Evolutionary conservation across 2,797 vertebrate species (phyloP).

Genomic region (Aeoliscus strigatus): DNA sequence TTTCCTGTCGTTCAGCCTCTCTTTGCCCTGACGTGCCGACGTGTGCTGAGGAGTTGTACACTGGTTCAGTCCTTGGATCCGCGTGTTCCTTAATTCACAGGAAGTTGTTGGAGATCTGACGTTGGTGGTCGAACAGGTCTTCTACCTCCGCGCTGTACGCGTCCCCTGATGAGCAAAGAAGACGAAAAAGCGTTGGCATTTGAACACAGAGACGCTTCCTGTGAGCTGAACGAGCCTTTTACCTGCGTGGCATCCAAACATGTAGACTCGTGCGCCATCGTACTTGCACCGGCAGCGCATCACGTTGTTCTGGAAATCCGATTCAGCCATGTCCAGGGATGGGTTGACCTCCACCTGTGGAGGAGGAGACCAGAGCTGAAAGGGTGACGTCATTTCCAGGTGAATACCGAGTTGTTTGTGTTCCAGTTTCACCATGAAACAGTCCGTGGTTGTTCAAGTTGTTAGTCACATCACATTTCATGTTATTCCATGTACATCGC

Average conservation of each 20-base stretch:
- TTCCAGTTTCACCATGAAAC: too few relatives aligned
- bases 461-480: too few relatives aligned
- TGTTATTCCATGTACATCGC: too few relatives aligned
- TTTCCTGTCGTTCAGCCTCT: constrained; percentile 43
- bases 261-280: constrained; percentile 85
- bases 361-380: constrained; percentile 1
- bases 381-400: too few relatives aligned
- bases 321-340: constrained; percentile 90
- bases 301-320: constrained; percentile 93
- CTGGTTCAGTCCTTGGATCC: constrained; percentile 44
- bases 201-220: too few relatives aligned
- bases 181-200: background rate
- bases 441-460: too few relatives aligned
- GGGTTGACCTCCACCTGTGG: constrained; percentile 91
- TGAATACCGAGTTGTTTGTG: too few relatives aligned
- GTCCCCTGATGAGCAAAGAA: constrained; percentile 73
- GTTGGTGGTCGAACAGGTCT: constrained; percentile 84
- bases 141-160: constrained; percentile 80
- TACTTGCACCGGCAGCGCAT: constrained; percentile 93
- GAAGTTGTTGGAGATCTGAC: constrained; percentile 88
- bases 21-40: constrained; percentile 39
- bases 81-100: constrained; percentile 65
- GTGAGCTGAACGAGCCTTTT: constrained; percentile 6
- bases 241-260: constrained; percentile 92
- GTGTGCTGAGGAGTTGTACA: constrained; percentile 47